A percentile compares a stretch with the other conserved stretches of the same genome.
phyloP scores from a whole-genome alignment of 2,888 invertebrate species.

The Alloplasta piceator region DNA sequence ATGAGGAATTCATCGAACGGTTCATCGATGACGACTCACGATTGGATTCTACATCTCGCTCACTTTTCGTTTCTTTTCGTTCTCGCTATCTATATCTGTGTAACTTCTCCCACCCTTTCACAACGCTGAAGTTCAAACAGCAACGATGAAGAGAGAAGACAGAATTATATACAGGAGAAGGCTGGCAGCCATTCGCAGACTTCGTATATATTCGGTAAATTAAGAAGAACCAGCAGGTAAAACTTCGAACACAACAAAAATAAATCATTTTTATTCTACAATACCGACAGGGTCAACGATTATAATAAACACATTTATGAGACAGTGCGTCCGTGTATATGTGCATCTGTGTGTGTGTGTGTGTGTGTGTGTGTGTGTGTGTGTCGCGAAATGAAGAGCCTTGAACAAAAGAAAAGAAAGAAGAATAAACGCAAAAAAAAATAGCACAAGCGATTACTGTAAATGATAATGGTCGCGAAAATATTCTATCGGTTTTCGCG shows the following conservation, averaged over 20 bases:
- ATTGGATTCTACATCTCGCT: neutral
- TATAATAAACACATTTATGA: too few species aligned
- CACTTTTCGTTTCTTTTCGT: neutral
- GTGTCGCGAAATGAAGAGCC: conserved; percentile 50
- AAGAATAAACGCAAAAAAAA: conserved; percentile 50
- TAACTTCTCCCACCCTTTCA: conserved; percentile 2
- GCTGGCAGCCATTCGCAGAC: conserved; percentile 9
- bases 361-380: conserved; percentile 6
- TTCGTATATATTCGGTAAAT: conserved; percentile 73
- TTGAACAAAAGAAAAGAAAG: conserved; percentile 31
- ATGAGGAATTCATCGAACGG: conserved; percentile 22
- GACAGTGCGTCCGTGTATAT: neutral
- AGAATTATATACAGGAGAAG: neutral
- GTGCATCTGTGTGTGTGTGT: neutral
- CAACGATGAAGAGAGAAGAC: conserved; percentile 40
- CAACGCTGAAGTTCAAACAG: conserved; percentile 3
- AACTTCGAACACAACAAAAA: conserved; percentile 74
- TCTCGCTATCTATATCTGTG: conserved; percentile 2
- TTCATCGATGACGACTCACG: neutral
- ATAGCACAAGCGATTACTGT: neutral
- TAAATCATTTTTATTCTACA: conserved; percentile 57
- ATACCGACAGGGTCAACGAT: conserved; percentile 46
- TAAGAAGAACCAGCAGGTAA: conserved; percentile 79
- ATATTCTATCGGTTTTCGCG: conserved; percentile 50
- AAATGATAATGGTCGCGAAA: conserved; percentile 29